Evolutionary conservation across 2,113 vertebrate genomes (phyloP).

Genomic region (Myxocyprinus asiaticus): DNA sequence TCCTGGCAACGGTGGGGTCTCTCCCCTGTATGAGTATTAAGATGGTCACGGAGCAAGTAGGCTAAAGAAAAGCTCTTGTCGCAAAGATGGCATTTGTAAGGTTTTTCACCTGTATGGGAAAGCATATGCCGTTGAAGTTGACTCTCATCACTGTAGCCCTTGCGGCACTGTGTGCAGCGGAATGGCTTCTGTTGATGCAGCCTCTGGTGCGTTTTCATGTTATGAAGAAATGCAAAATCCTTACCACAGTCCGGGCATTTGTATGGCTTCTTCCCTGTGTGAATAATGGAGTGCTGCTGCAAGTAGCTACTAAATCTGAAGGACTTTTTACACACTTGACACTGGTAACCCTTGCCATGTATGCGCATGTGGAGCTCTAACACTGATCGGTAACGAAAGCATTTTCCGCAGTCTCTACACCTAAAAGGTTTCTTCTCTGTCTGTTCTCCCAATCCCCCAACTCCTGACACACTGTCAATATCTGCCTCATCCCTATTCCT

Average conservation of each 20-base stretch:
- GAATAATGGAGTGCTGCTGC: conserved; percentile 78
- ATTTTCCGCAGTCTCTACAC: conserved; percentile 74
- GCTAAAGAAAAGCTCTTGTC: conserved; percentile 77
- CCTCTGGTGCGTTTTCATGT: conserved; percentile 78
- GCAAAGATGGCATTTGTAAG: conserved; percentile 75
- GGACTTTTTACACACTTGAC: conserved; percentile 75
- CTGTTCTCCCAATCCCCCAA: conserved; percentile 55
- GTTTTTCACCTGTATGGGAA: conserved; percentile 76
- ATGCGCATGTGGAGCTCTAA: conserved; percentile 79
- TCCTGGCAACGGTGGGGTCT: conserved; percentile 77
- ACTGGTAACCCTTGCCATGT: conserved; percentile 77
- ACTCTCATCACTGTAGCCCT: conserved; percentile 76
- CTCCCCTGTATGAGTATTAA: conserved; percentile 79
- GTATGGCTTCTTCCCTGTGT: conserved; percentile 77
- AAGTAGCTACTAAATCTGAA: conserved; percentile 78
- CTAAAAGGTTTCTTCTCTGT: conserved; percentile 62
- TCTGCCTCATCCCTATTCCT: conserved; percentile 38
- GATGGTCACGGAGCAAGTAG: conserved; percentile 77
- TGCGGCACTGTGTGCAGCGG: conserved; percentile 78
- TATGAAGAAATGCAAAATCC: conserved; percentile 79
- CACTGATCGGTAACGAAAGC: conserved; percentile 77
- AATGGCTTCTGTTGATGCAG: conserved; percentile 79
- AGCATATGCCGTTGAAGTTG: conserved; percentile 77
- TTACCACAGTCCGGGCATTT: conserved; percentile 79
- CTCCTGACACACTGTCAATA: conserved; percentile 50